Conservation (phyloP, 2,888 invertebrate genomes). For the Amphipoea oculea region DNA sequence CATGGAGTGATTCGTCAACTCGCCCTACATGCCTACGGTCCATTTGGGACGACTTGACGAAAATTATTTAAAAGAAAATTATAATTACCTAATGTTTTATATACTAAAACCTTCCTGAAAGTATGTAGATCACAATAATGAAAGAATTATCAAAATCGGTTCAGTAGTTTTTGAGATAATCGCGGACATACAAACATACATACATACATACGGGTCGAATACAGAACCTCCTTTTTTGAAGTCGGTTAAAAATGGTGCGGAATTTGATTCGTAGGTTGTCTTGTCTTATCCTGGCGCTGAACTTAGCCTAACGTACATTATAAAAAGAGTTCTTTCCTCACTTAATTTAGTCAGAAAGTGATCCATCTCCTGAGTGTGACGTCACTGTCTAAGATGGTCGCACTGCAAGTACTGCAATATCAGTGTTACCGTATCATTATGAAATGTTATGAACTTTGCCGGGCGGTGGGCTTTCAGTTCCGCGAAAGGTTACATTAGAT, state of each 20-base stretch:
- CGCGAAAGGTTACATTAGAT: constrained; percentile 53
- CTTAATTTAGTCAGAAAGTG: not conserved
- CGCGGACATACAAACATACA: too few species aligned
- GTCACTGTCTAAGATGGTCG: constrained; percentile 10
- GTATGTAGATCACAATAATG: too few species aligned
- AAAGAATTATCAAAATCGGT: too few species aligned
- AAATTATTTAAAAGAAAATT: too few species aligned
- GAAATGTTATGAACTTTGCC: constrained; percentile 51
- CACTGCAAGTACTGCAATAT: constrained; percentile 5
- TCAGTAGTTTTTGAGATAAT: too few species aligned
- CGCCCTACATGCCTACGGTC: too few species aligned
- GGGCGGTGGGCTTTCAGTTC: constrained; percentile 55
- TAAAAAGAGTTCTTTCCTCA: not conserved
- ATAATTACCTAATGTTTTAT: too few species aligned
- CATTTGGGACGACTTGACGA: too few species aligned
- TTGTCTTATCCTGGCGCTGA: not conserved
- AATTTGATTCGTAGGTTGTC: not conserved
- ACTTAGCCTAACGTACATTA: not conserved
- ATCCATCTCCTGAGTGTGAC: not conserved
- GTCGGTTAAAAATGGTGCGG: too few species aligned
- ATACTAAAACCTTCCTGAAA: too few species aligned
- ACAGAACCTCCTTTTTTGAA: too few species aligned
- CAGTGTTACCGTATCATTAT: constrained; percentile 45
- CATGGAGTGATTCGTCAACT: not conserved
- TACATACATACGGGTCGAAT: too few species aligned